Evolutionary conservation across 2,113 vertebrate species (phyloP), one percentile per base, ranked within the genome.

Genomic region (Cynocephalus volans): DNA sequence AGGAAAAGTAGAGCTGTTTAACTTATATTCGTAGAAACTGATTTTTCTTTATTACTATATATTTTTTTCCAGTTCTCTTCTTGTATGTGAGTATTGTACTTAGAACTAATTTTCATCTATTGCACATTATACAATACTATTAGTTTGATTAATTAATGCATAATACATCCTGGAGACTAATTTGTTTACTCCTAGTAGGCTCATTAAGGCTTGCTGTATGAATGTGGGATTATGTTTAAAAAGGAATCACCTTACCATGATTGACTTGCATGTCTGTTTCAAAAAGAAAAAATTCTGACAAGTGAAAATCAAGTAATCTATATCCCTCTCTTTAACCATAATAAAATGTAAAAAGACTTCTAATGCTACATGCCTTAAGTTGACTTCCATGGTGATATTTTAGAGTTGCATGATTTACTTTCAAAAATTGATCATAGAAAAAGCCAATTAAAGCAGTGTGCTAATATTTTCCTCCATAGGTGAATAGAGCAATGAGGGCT

Each of bases 141-240:
- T 99, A 98, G 98, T 98, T 97, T 99, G 98, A 99, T 99, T 99
- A 99, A 98, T 99, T 98, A 99, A 99, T 98, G 98, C 98, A 98
- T 98, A 98, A 98, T 99, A 98, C 93, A 98, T 99, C 97, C 97
- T 97, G 82, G 98, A 99, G 98, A 99, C 98, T 98, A 99, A 99
- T 99, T 99, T 99, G 98, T 99, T 99, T 99, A 99, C 98, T 99
- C 98, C 98, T 98, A 93, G 97, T 93, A 69, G 99, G 98, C 98
- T 99, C 98, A 98, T 99, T 99, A 99, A 98, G 97, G 89, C 94
- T 98, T 98, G 90, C 97, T 96, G 84, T 98, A 97, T 98, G 98
- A 98, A 98, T 98, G 95, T 98, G 97, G 98, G 96, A 99, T 98
- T 98, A 98, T 97, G 88, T 98, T 98, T 98, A 97, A 97, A 98